Base-by-base conservation (phyloP, 2,888 invertebrate genomes). In the Pheosia tremula region DNA sequence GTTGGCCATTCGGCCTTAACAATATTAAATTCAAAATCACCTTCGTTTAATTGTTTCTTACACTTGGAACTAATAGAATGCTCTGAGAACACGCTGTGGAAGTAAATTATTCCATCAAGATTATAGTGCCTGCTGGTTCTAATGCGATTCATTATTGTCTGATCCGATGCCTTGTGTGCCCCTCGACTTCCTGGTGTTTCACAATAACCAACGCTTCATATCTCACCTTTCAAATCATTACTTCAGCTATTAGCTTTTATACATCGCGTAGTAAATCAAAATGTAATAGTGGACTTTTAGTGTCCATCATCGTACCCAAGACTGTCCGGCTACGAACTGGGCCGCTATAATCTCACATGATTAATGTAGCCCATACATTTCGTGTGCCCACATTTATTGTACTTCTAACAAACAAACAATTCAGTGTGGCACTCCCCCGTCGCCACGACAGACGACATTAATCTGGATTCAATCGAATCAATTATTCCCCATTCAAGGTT, bases 391-490 rank as follows among this genome's bases (percentile, higher is more conserved):
- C 53, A 55, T 36, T 55, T 39, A 39, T 55, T 55, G 55, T 55
- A 11, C 55, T 39, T 11, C 11, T 11, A 41, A 55, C 38, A 53
- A 36, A 55, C 50, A 56, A 67, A 69, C 67, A 72, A 72, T 67
- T 58, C 13, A 38, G 60, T 24, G 55, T 45, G 59, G 52, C 61
- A 59, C 58, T 56, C 62, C 61, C 38, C 61, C 38, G 57, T 50
- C 60, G 61, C 60, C 60, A 60, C 47, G 66, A 59, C 50, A 58
- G n/a, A 61, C 61, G 43, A 36, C 37, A 53, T 58, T 50, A 61
- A 71, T 73, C 65, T 67, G 61, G 52, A 60, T 64, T 67, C 61
- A 65, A 65, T 67, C 62, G 58, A 52, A 60, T 38, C 54, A 38
- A 54, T 52, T 52, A 52, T 11, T 36, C 45, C 24, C 41, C 47